Evolutionary conservation across 2,888 invertebrate genomes (phyloP).

Genomic region (Drosophila ochracea): DNA sequence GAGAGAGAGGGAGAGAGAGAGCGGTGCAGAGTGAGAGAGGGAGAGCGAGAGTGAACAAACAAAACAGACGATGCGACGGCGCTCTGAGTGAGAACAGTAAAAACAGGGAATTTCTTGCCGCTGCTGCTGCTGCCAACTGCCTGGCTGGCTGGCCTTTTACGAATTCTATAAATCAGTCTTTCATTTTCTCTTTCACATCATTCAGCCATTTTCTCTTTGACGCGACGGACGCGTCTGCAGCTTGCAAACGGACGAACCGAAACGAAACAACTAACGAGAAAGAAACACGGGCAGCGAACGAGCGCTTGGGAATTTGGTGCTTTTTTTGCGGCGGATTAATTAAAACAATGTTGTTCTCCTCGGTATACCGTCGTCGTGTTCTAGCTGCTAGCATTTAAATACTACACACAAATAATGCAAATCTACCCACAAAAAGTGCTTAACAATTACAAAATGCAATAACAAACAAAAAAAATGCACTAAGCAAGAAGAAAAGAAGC

Average conservation of each 20-base stretch:
- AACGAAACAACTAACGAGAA: constrained; percentile 54
- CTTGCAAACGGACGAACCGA: constrained; percentile 66
- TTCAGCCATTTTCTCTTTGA: constrained; percentile 84
- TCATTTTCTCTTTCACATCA: constrained; percentile 65
- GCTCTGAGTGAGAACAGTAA: constrained; percentile 46
- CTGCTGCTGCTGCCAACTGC: constrained; percentile 25
- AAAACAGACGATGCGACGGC: constrained; percentile 41
- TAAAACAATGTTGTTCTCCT: constrained; percentile 51
- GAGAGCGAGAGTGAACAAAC: constrained; percentile 37
- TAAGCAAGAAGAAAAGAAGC: constrained; percentile 32
- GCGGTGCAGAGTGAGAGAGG: constrained; percentile 11
- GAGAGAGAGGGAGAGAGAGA: neutral
- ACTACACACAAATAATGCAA: constrained; percentile 38
- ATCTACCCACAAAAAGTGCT: constrained; percentile 41
- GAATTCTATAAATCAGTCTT: constrained; percentile 67
- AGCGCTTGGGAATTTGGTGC: constrained; percentile 61
- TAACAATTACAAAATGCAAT: constrained; percentile 42
- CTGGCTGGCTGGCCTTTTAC: constrained; percentile 42
- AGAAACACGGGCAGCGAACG: constrained; percentile 52
- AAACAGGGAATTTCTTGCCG: constrained; percentile 62
- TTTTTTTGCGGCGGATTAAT: constrained; percentile 58
- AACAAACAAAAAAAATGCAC: constrained; percentile 48
- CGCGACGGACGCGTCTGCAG: constrained; percentile 82
- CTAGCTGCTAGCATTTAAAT: constrained; percentile 28
- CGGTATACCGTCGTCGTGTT: constrained; percentile 38